Evolutionary conservation across 2,113 vertebrate genomes (phyloP).

Genomic region (Amblyornis subalaris): DNA sequence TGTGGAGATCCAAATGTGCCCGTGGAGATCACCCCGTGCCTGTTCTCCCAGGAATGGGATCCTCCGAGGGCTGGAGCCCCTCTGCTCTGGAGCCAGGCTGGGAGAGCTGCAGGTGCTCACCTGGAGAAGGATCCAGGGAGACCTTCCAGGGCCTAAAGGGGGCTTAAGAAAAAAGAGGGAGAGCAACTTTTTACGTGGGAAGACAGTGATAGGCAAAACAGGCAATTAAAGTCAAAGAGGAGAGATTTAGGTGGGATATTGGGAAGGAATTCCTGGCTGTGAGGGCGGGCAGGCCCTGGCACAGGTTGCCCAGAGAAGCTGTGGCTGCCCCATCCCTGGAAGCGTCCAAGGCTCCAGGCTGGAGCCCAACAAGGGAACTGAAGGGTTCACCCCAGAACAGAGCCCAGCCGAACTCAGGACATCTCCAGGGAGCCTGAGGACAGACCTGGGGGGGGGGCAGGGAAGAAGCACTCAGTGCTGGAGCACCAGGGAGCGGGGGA

Average conservation of each 20-base stretch:
- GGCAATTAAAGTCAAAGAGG: too few species aligned
- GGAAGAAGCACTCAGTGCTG: not conserved
- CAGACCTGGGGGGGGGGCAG: not conserved
- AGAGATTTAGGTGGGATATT: too few species aligned
- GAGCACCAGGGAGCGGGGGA: rapidly evolving
- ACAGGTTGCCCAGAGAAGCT: too few species aligned
- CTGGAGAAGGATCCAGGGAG: not conserved
- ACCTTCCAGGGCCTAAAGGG: rapidly evolving
- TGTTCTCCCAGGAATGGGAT: not conserved
- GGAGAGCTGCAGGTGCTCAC: not conserved
- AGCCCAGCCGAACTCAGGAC: not conserved
- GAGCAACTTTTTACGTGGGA: too few species aligned
- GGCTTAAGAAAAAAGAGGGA: too few species aligned
- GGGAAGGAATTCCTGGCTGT: too few species aligned
- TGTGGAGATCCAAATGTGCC: not conserved
- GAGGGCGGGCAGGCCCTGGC: too few species aligned
- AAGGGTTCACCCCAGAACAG: not conserved
- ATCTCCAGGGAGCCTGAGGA: not conserved
- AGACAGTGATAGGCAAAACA: too few species aligned
- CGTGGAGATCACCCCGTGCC: rapidly evolving
- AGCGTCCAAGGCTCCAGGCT: too few species aligned
- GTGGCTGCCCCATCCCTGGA: too few species aligned
- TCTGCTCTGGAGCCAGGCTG: not conserved
- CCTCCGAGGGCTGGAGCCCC: not conserved
- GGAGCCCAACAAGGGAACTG: not conserved